Base-by-base conservation (phyloP, 2,797 vertebrate genomes). In the Poecilia picta region DNA sequence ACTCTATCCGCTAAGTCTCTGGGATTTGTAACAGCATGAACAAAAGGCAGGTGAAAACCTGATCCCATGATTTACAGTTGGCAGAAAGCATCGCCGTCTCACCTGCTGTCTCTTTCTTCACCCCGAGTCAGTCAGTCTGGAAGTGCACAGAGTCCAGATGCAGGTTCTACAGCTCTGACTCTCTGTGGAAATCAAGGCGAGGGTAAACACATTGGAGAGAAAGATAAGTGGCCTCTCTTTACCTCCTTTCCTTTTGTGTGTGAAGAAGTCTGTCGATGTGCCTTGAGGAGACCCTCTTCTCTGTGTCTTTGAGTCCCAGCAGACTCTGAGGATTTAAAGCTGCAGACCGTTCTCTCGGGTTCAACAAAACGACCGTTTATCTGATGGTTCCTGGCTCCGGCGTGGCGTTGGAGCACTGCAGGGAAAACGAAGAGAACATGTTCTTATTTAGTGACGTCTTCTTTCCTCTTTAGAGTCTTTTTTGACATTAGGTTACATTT, bases 61-160 rank as follows among this genome's bases (percentile, higher is more conserved):
- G 55, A 31, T 7, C 72, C 47, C 53, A 0, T 91, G 89, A 94
- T 94, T 93, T 93, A 93, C 82, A 84, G 76, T 78, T 82, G 83
- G 87, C 72, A 70, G 73, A 75, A 33, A 81, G 81, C 64, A 72
- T 82, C 62, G 85, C 49, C 1, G 18, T 73, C 43, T 83, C 49
- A 82, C 66, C 78, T 53, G 5, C 74, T 73, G 12, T 80, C 68
- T 77, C 55, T 25, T 53, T 78, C 76, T 74, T 83, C 87, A 81
- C 83, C 66, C 72, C 82, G 77, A 75, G 64, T 86, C 82, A 87
- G 66, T 64, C 53, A 39, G 74, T 71, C 76, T 72, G 74, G 74
- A 88, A 83, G 80, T 85, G 73, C 83, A 90, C 85, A 73, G 62
- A 15, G 49, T 91, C 90, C 93, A 95, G 90, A 89, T 94, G 93